Percentiles rank a stretch among this genome's conserved stretches.
phyloP scores from a whole-genome alignment of 2,888 invertebrate genomes.

The Phrixothrix hirtus region DNA sequence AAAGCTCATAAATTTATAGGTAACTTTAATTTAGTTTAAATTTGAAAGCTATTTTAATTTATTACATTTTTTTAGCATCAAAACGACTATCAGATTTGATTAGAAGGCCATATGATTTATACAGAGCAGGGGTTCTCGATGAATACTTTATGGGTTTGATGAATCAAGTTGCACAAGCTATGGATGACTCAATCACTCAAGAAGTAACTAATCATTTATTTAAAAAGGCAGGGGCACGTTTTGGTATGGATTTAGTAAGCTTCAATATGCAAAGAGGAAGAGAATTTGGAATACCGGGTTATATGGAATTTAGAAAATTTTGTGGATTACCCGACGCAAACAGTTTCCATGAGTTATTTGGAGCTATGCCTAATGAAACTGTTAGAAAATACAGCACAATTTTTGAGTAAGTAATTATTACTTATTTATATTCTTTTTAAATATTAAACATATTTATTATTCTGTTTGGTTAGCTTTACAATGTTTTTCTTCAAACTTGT shows the following conservation, averaged over 20 bases:
- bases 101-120: conserved; percentile 86
- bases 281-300: conserved; percentile 89
- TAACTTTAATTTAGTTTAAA: conserved; percentile 49
- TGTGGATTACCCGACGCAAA: conserved; percentile 81
- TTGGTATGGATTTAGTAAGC: conserved; percentile 88
- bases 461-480: not conserved
- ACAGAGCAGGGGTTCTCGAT: conserved; percentile 86
- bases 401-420: conserved; percentile 67
- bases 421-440: not conserved
- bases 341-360: conserved; percentile 78
- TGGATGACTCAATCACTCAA: conserved; percentile 91
- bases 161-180: conserved; percentile 93
- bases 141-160: conserved; percentile 91
- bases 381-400: conserved; percentile 80
- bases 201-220: conserved; percentile 91
- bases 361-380: conserved; percentile 88
- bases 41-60: conserved; percentile 1
- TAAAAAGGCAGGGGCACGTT: conserved; percentile 73
- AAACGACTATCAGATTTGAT: conserved; percentile 86
- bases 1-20: conserved; percentile 93
- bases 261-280: conserved; percentile 93
- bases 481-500: conserved; percentile 29
- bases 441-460: not conserved
- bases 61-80: too few species aligned
- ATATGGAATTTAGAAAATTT: conserved; percentile 91